These are phyloP conservation scores for Raja brachyura DNA, from an alignment of 2,113 vertebrate genomes.

Conservation along the genomic window DNA sequence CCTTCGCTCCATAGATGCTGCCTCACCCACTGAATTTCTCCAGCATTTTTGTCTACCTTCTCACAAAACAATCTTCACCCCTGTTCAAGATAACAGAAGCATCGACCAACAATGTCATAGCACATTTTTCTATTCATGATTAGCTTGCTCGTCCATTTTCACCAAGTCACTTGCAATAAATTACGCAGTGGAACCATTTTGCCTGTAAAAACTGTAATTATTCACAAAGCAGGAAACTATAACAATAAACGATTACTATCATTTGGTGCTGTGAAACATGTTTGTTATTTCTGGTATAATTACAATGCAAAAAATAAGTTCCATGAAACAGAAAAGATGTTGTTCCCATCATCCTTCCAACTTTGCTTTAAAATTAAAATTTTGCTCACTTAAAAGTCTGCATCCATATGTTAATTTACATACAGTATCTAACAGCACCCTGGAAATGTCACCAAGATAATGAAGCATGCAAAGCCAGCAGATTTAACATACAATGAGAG, in stretches of 20 bases:
- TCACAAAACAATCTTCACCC: background rate
- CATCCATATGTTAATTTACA: slow-evolving; percentile 31
- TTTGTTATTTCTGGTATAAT: background rate
- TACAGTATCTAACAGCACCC: background rate
- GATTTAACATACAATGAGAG: background rate
- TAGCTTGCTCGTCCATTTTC: background rate
- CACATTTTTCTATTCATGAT: background rate
- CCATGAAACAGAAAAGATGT: background rate
- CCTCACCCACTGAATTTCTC: too few relatives aligned
- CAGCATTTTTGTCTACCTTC: too few relatives aligned
- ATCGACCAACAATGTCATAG: background rate
- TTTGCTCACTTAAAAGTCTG: background rate
- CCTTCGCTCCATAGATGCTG: too few relatives aligned
- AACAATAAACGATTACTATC: background rate
- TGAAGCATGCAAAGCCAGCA: background rate
- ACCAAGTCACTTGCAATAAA: background rate
- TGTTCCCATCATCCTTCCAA: background rate
- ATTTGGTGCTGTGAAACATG: background rate
- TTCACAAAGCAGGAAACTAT: background rate
- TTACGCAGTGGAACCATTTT: background rate
- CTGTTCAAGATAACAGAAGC: background rate
- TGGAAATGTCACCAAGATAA: slow-evolving; percentile 9
- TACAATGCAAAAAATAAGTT: background rate
- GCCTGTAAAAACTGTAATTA: background rate
- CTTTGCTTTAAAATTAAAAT: slow-evolving; percentile 22